Percentiles rank a stretch among this genome's conserved stretches.
Evolutionary conservation across 2,888 invertebrate species (phyloP).

Genomic region (Drosophila nigricruria): DNA sequence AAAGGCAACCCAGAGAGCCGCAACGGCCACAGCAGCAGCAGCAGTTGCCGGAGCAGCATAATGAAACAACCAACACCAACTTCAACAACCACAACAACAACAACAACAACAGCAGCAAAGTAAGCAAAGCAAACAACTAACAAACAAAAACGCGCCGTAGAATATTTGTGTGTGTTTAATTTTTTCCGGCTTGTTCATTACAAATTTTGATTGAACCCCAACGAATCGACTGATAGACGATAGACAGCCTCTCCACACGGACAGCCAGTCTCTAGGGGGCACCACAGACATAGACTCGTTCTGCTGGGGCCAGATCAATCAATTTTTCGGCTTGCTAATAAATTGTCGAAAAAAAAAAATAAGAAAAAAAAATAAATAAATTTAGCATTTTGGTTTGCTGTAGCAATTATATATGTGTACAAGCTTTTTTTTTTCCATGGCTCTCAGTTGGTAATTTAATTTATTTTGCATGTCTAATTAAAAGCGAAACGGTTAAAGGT

Average conservation of each 20-base stretch:
- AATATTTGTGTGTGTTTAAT: slow-evolving; percentile 51
- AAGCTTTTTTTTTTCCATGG: slow-evolving; percentile 31
- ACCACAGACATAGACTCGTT: slow-evolving; percentile 30
- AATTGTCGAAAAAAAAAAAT: slow-evolving; percentile 48
- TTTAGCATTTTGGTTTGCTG: slow-evolving; percentile 39
- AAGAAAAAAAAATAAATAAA: slow-evolving; percentile 44
- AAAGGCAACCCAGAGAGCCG: slow-evolving; percentile 39
- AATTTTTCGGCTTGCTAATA: slow-evolving; percentile 71
- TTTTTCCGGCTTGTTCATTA: slow-evolving; percentile 79
- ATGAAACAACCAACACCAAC: slow-evolving; percentile 64
- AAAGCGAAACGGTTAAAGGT: slow-evolving; percentile 32
- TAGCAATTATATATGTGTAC: slow-evolving; percentile 64
- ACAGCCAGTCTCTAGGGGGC: slow-evolving; percentile 22
- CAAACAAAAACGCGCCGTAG: slow-evolving; percentile 22
- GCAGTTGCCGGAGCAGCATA: slow-evolving; percentile 46
- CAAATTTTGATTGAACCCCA: slow-evolving; percentile 75
- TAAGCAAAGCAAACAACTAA: slow-evolving; percentile 50
- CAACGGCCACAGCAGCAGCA: slow-evolving; percentile 36
- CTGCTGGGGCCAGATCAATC: slow-evolving; percentile 71
- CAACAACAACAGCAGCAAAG: slow-evolving; percentile 10
- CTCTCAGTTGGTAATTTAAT: slow-evolving; percentile 70
- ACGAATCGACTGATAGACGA: slow-evolving; percentile 26
- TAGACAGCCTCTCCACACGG: slow-evolving; percentile 11
- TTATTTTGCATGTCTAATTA: slow-evolving; percentile 73
- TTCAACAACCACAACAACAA: slow-evolving; percentile 6